Conservation (phyloP, 92 coral and sea anemone genomes). For the Paramuricea clavata region DNA sequence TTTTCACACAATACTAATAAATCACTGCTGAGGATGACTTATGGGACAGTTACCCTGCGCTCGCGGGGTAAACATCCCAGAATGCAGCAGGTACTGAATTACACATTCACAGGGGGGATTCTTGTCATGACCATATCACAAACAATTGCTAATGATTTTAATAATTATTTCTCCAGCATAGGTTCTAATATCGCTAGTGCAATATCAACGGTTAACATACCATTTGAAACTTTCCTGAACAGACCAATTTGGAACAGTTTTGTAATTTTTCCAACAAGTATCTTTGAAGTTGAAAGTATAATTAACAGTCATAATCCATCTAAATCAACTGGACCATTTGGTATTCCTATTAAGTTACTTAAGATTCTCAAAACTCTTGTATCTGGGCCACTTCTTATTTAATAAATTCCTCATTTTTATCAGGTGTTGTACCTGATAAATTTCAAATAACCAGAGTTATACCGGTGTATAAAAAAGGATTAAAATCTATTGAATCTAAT, state of each 20-base stretch:
- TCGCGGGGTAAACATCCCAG: conserved; percentile 17
- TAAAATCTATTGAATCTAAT: background rate
- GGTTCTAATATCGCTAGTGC: conserved; percentile 28
- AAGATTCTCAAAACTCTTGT: background rate
- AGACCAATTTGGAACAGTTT: conserved; percentile 35
- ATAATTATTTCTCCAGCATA: conserved; percentile 40
- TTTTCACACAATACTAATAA: background rate
- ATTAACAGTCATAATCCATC: no score
- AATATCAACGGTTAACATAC: background rate
- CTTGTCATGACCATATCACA: conserved; percentile 25
- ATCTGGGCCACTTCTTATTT: background rate
- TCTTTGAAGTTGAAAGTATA: background rate
- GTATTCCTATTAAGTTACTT: no score
- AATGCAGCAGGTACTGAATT: conserved; percentile 14
- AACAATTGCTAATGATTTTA: conserved; percentile 46
- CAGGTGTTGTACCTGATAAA: background rate
- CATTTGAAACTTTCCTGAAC: background rate
- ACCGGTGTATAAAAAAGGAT: background rate
- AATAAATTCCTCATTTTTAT: background rate
- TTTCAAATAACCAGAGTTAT: background rate
- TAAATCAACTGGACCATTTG: no score
- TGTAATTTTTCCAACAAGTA: conserved; percentile 34
- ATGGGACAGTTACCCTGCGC: conserved; percentile 17
- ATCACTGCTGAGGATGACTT: background rate
- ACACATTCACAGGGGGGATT: no score